Percentiles rank a stretch among this genome's conserved stretches.
Evolutionary conservation across 2,113 vertebrate species (phyloP).

Genomic region (Oreotrochilus melanogaster): DNA sequence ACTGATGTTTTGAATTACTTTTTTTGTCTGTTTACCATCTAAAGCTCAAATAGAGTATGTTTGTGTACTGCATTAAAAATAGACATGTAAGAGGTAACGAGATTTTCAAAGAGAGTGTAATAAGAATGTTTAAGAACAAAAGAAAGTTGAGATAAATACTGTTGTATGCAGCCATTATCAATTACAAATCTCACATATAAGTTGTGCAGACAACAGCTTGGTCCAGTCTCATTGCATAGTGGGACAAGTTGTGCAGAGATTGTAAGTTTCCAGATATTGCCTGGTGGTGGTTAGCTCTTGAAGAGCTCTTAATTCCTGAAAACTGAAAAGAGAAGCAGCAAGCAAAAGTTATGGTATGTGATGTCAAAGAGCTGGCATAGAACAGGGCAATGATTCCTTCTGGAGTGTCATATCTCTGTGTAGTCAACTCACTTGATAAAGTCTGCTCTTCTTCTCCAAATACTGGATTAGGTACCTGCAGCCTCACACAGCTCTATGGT

Average conservation of each 20-base stretch:
- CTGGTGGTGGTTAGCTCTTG: not conserved
- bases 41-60: not conserved
- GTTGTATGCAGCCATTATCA: not conserved
- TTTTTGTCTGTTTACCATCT: not conserved
- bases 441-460: fast-evolving
- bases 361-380: not conserved
- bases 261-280: not conserved
- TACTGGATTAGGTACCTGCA: not conserved
- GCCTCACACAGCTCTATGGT: not conserved
- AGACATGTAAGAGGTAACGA: not conserved
- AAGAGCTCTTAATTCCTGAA: not conserved
- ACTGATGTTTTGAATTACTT: not conserved
- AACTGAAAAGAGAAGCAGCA: not conserved
- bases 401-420: fast-evolving
- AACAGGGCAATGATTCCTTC: not conserved
- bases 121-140: not conserved
- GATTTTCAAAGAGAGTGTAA: not conserved
- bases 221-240: not conserved
- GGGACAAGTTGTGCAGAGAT: not conserved
- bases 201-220: not conserved
- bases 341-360: not conserved
- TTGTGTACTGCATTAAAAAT: not conserved
- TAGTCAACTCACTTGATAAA: not conserved
- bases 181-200: not conserved
- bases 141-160: not conserved